Conservation (phyloP, 2,888 invertebrate species). For the Brenthis ino region DNA sequence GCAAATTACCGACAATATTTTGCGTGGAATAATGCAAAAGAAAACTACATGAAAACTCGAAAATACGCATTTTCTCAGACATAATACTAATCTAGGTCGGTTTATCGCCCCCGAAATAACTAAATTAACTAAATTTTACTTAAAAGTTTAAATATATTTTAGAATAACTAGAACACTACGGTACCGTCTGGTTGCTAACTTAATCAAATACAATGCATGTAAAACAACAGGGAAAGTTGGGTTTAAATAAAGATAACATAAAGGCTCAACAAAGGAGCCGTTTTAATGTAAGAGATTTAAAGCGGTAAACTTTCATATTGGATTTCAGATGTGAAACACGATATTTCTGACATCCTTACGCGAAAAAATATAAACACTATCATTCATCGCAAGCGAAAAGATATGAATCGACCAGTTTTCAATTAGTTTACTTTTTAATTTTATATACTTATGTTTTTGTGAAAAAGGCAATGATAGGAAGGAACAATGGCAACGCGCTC, state of each 20-base stretch:
- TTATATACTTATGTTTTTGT: no score
- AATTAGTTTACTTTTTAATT: background rate
- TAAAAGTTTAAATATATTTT: no score
- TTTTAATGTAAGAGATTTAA: constrained; percentile 41
- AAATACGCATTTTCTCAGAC: no score
- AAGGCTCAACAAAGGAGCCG: constrained; percentile 30
- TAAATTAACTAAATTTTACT: no score
- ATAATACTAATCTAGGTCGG: no score
- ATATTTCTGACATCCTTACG: constrained; percentile 41
- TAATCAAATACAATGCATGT: background rate
- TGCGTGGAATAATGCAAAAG: no score
- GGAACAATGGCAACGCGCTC: no score
- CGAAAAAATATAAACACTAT: constrained; percentile 26
- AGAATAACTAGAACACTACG: background rate
- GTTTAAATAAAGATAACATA: constrained; percentile 5
- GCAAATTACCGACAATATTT: no score
- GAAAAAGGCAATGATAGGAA: no score
- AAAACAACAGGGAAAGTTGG: background rate
- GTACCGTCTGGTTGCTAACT: background rate
- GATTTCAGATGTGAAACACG: constrained; percentile 42
- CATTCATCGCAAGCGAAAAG: constrained; percentile 10
- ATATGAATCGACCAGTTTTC: background rate
- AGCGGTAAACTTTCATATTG: constrained; percentile 39
- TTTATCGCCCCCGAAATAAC: no score
- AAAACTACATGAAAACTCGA: no score